phyloP scores from a whole-genome alignment of 2,888 invertebrate species.

The Caenorhabditis drosophilae region DNA sequence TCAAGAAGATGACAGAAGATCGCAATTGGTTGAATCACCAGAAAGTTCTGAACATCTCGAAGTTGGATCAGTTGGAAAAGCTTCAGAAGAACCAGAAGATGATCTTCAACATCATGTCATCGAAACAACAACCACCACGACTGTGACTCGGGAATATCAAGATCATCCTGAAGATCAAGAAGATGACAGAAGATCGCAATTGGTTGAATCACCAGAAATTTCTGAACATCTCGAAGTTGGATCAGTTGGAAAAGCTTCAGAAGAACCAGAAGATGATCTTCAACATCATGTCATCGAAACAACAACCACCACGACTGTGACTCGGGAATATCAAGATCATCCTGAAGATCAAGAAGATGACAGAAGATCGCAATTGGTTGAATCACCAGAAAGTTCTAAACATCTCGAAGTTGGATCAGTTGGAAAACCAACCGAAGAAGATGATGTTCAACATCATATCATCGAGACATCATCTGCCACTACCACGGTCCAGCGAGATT shows the following conservation, averaged over 20 bases:
- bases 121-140: conserved; percentile 10
- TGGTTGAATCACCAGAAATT: not conserved
- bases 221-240: not conserved
- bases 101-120: conserved; percentile 5
- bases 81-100: not conserved
- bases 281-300: conserved; percentile 17
- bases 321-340: conserved; percentile 14
- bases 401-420: not conserved
- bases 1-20: not conserved
- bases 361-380: not conserved
- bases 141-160: conserved; percentile 2
- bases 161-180: not conserved
- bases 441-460: not conserved
- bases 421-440: not conserved
- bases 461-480: conserved; percentile 9
- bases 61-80: conserved; percentile 3
- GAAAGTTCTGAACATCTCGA: not conserved
- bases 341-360: conserved; percentile 7
- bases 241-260: not conserved
- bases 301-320: conserved; percentile 33
- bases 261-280: not conserved
- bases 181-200: conserved; percentile 4
- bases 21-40: too few relatives aligned
- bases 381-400: not conserved
- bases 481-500: conserved; percentile 6